Percentiles rank a stretch among this genome's conserved stretches.
These are phyloP conservation scores for Glaucopsyche alexis DNA, from an alignment of 2,888 invertebrate species.

Conservation along the genomic window DNA sequence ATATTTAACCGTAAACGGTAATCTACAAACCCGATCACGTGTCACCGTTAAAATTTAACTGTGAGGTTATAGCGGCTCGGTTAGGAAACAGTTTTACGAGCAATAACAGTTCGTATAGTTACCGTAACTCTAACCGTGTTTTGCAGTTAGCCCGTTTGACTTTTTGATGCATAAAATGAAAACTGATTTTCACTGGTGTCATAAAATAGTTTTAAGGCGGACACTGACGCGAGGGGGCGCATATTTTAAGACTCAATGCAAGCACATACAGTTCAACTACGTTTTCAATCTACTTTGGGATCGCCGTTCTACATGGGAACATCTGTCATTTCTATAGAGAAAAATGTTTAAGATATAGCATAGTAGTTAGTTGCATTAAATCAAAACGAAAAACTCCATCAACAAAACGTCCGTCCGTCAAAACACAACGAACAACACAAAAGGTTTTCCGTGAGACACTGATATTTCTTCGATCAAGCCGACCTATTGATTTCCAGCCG, in stretches of 20 bases:
- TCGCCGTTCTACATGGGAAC: too few relatives aligned
- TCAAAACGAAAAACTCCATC: too few relatives aligned
- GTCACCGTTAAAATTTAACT: constrained; percentile 55
- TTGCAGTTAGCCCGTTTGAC: constrained; percentile 11
- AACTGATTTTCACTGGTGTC: constrained; percentile 1
- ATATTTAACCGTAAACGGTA: constrained; percentile 29
- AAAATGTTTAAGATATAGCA: too few relatives aligned
- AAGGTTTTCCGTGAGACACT: too few relatives aligned
- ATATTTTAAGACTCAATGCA: neutral
- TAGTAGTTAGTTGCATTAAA: too few relatives aligned
- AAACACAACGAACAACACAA: too few relatives aligned
- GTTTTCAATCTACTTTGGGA: too few relatives aligned
- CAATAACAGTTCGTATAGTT: constrained; percentile 60
- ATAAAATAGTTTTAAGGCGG: neutral
- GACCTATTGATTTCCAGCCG: too few relatives aligned
- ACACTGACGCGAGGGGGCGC: neutral
- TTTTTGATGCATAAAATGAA: constrained; percentile 7
- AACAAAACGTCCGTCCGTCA: too few relatives aligned
- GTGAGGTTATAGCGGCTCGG: constrained; percentile 56
- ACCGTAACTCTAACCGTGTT: constrained; percentile 53
- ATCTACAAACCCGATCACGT: constrained; percentile 47
- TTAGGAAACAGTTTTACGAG: constrained; percentile 59
- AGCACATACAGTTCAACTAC: too few relatives aligned
- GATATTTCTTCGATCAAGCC: too few relatives aligned
- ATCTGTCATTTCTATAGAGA: too few relatives aligned